Evolutionary conservation across 2,113 vertebrate species (phyloP).

Genomic region (Dasyurus viverrinus): DNA sequence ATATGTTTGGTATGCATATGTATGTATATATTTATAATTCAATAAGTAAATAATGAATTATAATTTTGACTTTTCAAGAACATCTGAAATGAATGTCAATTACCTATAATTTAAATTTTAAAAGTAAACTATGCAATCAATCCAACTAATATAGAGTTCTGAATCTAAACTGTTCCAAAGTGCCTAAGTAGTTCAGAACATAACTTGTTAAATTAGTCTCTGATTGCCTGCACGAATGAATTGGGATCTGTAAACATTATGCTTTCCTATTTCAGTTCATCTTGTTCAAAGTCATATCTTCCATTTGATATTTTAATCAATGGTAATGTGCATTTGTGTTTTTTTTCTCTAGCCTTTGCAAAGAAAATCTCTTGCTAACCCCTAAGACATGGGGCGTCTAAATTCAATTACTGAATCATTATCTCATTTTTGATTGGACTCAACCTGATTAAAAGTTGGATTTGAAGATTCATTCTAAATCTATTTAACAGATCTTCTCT

Average conservation of each 20-base stretch:
- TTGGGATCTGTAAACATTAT: neutral
- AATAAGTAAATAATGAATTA: neutral
- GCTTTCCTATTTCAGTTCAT: neutral
- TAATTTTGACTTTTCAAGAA: neutral
- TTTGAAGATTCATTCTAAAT: neutral
- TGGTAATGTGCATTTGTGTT: neutral
- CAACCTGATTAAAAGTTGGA: neutral
- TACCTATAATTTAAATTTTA: neutral
- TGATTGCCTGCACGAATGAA: neutral
- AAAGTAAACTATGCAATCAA: neutral
- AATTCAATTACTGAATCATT: slow-evolving; percentile 28
- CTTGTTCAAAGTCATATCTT: neutral
- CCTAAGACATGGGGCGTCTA: neutral
- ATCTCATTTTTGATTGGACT: slow-evolving; percentile 15
- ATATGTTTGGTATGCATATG: neutral
- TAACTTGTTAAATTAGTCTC: neutral
- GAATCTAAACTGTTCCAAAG: neutral
- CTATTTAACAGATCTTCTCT: neutral
- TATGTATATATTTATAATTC: neutral
- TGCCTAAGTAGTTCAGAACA: neutral
- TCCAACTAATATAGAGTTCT: neutral
- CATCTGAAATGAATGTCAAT: neutral
- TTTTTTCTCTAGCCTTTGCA: neutral
- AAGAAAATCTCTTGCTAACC: neutral
- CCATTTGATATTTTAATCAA: neutral